A percentile compares a stretch with the other conserved stretches of the same genome.
phyloP scores from a whole-genome alignment of 2,797 vertebrate genomes.

The Peromyscus melanophrys region DNA sequence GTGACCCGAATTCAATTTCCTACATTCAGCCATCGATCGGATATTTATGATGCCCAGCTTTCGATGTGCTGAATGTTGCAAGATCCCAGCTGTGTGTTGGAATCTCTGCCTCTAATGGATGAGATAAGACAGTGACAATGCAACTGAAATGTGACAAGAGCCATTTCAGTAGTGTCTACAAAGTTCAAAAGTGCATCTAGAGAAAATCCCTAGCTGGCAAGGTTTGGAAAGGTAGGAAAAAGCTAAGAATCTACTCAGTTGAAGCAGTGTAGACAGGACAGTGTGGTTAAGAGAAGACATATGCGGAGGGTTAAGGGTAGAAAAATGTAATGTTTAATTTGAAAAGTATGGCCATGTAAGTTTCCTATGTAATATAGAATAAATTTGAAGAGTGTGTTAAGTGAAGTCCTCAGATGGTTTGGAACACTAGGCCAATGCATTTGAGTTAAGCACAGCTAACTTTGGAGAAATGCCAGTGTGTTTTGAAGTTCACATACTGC shows the following conservation, averaged over 20 bases:
- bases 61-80: neutral
- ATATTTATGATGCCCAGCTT: constrained; percentile 65
- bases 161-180: neutral
- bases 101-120: constrained; percentile 54
- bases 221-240: neutral
- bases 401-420: neutral
- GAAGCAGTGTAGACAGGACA: neutral
- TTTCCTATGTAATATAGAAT: neutral
- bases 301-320: neutral
- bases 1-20: constrained; percentile 67
- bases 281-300: neutral
- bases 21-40: constrained; percentile 66
- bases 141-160: neutral
- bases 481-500: neutral
- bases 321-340: neutral
- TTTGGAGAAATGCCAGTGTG: neutral
- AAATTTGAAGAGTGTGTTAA: neutral
- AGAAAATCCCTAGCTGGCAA: constrained; percentile 15
- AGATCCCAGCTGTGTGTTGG: constrained; percentile 37
- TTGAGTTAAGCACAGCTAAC: neutral
- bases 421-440: neutral
- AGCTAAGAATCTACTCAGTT: neutral
- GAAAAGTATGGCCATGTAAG: neutral
- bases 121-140: constrained; percentile 62
- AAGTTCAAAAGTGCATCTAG: constrained; percentile 3